Conservation (phyloP, 2,113 vertebrate genomes). For the Toxostoma redivivum region DNA sequence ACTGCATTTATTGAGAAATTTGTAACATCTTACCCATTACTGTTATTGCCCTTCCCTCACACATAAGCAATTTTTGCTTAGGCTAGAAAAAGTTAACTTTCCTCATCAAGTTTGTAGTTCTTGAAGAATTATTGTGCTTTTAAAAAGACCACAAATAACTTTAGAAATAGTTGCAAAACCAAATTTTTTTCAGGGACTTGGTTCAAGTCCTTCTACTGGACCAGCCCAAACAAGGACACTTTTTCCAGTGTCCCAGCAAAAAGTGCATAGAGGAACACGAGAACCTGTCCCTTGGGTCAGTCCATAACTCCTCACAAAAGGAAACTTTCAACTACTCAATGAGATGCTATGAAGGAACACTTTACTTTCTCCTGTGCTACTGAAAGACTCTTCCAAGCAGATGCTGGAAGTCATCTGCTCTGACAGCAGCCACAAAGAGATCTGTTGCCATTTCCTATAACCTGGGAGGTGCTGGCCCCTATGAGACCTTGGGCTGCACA, state of each 20-base stretch:
- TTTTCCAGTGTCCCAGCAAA: not conserved
- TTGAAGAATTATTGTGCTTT: not conserved
- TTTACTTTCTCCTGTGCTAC: not conserved
- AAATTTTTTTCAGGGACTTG: not conserved
- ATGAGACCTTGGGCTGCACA: not conserved
- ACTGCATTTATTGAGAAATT: slow-evolving; percentile 30
- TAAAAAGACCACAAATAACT: not conserved
- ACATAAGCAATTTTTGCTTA: not conserved
- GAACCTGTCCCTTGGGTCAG: not conserved
- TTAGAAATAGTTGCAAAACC: not conserved
- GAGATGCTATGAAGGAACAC: not conserved
- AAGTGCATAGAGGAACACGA: not conserved
- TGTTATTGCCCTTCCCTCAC: not conserved
- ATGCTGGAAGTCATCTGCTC: not conserved
- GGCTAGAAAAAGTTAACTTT: not conserved
- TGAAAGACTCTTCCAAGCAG: not conserved
- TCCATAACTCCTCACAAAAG: not conserved
- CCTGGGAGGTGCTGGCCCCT: not conserved
- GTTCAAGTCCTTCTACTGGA: not conserved
- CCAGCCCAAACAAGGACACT: not conserved
- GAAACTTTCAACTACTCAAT: not conserved
- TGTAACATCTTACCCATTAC: not conserved
- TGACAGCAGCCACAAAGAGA: not conserved
- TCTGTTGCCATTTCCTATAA: not conserved
- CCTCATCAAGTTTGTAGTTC: not conserved